A percentile compares a stretch with the other conserved stretches of the same genome.
These are phyloP conservation scores for Picathartes gymnocephalus DNA, from an alignment of 2,113 vertebrate genomes.

Conservation along the genomic window DNA sequence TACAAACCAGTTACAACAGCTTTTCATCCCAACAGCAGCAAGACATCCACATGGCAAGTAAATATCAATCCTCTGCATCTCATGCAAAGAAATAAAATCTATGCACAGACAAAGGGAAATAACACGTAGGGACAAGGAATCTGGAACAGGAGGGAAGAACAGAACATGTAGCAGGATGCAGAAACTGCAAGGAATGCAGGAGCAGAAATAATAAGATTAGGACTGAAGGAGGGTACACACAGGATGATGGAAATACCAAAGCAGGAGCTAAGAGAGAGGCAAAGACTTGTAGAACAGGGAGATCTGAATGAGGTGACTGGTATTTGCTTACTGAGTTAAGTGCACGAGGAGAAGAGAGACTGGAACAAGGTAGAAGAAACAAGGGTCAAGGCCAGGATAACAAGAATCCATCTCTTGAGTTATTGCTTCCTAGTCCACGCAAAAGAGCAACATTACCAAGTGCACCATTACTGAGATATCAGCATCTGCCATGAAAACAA, in stretches of 20 bases:
- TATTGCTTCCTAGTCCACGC: neutral
- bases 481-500: neutral
- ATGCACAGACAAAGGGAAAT: neutral
- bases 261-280: neutral
- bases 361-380: neutral
- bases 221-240: neutral
- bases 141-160: neutral
- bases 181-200: neutral
- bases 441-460: neutral
- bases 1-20: neutral
- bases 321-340: neutral
- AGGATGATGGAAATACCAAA: neutral
- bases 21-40: neutral
- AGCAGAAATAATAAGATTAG: neutral
- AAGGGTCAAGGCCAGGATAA: neutral
- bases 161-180: neutral
- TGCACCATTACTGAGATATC: neutral
- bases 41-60: neutral
- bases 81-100: neutral
- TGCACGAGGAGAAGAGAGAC: neutral
- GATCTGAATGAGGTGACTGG: neutral
- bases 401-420: neutral
- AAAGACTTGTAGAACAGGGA: neutral
- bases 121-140: neutral
- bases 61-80: neutral